Evolutionary conservation across 1,140 invertebrate genomes (phyloP), one percentile per base, ranked within the genome.

Genomic region (Lucilia cuprina): DNA sequence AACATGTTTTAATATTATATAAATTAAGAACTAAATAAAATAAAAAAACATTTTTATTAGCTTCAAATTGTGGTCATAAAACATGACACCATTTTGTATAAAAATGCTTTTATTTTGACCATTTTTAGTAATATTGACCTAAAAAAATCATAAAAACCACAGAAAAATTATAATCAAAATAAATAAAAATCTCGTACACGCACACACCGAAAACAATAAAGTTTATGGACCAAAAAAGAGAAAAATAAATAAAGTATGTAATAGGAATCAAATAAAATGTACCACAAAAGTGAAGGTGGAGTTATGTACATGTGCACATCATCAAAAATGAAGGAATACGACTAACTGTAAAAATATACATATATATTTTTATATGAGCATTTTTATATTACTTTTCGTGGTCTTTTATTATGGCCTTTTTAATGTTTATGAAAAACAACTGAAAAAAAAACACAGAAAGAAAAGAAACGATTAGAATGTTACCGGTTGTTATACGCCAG

Each of bases 61-160:
- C 77, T 80, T 50, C 21, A 49, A 49, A 80, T 80, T 19, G 25
- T 49, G 47, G n/a, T 49, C n/a, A 80, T 80, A 80, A 80, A 80
- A 80, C 77, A 80, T 50, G 77, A 80, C 77, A 49, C 77, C 77
- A 80, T 80, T 80, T 80, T 80, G 77, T 80, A 49, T 47, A 50
- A 41, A 41, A 41, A 41, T 41, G 41, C 7, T 30, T 30, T 8
- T 25, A 80, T 80, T 80, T 49, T 30, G 41, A 49, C 75, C 34
- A 78, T 78, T 80, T 21, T 13, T 25, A 19, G 77, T 49, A 19
- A 80, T 80, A 49, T 80, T 80, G 77, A 80, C 77, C 77, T 49
- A 80, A 80, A 80, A n/a, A 78, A 80, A 49, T 80, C 77, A 80
- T 80, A 80, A 80, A 60, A 80, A 80, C 41, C 77, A 50, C 77